phyloP scores from a whole-genome alignment of 2,888 invertebrate genomes.

The Rapana venosa region DNA sequence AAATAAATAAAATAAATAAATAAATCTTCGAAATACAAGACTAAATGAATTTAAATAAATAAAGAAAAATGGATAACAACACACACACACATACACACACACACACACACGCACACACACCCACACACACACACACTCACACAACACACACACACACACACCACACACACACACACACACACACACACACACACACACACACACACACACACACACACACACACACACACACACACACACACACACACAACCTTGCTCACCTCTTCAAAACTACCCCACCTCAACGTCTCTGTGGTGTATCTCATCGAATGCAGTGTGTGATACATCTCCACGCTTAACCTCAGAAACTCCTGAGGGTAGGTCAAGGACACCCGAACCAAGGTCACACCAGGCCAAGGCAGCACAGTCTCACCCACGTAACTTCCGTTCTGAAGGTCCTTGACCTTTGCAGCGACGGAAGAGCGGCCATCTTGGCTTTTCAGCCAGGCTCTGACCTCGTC shows the following conservation, averaged over 20 bases:
- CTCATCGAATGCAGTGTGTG: neutral
- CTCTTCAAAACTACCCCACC: neutral
- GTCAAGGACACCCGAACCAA: conserved; percentile 34
- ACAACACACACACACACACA: neutral
- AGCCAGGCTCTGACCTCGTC: conserved; percentile 24
- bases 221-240: neutral
- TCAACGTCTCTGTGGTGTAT: neutral
- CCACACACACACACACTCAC: neutral
- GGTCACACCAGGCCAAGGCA: conserved; percentile 13
- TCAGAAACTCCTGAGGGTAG: conserved; percentile 15
- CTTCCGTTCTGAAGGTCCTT: conserved; percentile 26
- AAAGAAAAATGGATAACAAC: neutral
- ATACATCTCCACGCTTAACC: neutral
- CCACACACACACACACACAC: neutral
- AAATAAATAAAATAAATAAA: no score
- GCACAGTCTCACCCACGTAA: conserved; percentile 22
- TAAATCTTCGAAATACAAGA: no score
- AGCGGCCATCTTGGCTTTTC: neutral
- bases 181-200: neutral
- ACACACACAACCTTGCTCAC: neutral
- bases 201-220: neutral
- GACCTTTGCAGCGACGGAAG: conserved; percentile 19
- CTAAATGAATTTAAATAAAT: no score
- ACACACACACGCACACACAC: neutral
- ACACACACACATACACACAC: neutral